phyloP scores from a whole-genome alignment of 2,888 invertebrate species.

The Zygaena filipendulae region DNA sequence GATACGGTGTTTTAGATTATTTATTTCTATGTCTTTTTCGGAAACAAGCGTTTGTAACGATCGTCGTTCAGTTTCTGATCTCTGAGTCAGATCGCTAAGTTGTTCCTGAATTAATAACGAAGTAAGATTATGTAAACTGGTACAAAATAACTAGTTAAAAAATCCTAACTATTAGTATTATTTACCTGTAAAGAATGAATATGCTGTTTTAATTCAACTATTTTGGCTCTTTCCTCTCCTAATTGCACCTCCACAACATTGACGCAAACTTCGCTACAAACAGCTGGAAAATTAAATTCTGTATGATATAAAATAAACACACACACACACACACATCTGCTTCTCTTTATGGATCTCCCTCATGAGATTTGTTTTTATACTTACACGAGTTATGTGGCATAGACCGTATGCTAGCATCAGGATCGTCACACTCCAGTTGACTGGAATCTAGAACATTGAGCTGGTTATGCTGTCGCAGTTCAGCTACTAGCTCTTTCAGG shows the following conservation, averaged over 20 bases:
- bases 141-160: too few relatives aligned
- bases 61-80: constrained; percentile 28
- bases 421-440: constrained; percentile 50
- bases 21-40: constrained; percentile 38
- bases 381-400: constrained; percentile 42
- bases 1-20: constrained; percentile 40
- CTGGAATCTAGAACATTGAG: constrained; percentile 41
- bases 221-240: constrained; percentile 48
- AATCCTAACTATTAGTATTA: too few relatives aligned
- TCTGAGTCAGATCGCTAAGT: constrained; percentile 27
- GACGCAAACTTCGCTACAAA: constrained; percentile 49
- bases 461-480: constrained; percentile 40
- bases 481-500: constrained; percentile 37
- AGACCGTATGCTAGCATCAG: constrained; percentile 39
- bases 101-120: too few relatives aligned
- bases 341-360: background rate
- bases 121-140: too few relatives aligned
- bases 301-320: background rate
- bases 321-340: background rate
- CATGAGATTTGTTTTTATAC: too few relatives aligned
- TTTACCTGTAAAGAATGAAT: constrained; percentile 42
- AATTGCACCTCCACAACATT: constrained; percentile 57
- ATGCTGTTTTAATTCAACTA: constrained; percentile 38
- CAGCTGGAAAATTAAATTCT: constrained; percentile 29
- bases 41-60: constrained; percentile 25